Evolutionary conservation across 35 echinoderm and acorn worm genomes (phyloP).

Genomic region (Heliocidaris tuberculata): DNA sequence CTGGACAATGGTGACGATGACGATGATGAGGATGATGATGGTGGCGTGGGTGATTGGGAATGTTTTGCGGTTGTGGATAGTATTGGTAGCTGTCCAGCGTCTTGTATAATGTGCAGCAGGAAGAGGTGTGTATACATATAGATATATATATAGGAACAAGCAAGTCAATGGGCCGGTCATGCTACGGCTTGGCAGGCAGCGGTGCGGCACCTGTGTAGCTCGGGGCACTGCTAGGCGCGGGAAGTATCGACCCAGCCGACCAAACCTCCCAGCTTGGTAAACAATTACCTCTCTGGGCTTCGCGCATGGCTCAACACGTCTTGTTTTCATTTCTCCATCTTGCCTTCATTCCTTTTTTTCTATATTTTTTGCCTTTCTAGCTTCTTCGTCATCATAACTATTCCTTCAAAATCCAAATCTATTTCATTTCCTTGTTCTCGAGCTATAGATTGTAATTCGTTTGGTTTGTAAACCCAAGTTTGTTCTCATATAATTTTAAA

Average conservation of each 20-base stretch:
- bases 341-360: neutral
- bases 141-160: neutral
- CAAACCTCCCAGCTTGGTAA: constrained; percentile 43
- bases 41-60: neutral
- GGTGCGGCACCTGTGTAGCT: constrained; percentile 29
- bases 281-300: constrained; percentile 13
- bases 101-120: neutral
- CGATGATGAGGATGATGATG: neutral
- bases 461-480: too few relatives aligned
- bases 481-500: neutral
- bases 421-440: neutral
- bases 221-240: constrained; percentile 7
- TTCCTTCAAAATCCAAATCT: neutral
- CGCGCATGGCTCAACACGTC: constrained; percentile 39
- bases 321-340: constrained; percentile 38
- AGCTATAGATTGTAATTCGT: neutral
- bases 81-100: constrained; percentile 5
- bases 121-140: neutral
- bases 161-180: neutral
- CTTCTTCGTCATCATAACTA: neutral
- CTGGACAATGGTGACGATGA: neutral
- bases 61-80: neutral
- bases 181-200: neutral
- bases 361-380: neutral
- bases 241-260: constrained; percentile 30